Evolutionary conservation across 2,797 vertebrate species (phyloP).

Genomic region (Ceryle rudis): DNA sequence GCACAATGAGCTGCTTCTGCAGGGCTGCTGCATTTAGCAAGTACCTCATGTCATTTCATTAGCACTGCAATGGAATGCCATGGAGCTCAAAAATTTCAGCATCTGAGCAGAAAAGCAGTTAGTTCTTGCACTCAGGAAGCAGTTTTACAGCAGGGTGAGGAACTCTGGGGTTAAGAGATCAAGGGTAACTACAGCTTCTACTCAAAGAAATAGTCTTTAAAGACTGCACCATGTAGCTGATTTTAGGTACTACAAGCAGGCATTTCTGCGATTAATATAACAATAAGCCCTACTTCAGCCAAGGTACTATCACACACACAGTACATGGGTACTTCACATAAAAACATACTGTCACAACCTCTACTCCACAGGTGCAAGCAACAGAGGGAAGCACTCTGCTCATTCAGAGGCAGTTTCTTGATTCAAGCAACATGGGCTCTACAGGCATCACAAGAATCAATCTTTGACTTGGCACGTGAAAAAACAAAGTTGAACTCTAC

Average conservation of each 20-base stretch:
- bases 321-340: not conserved
- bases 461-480: not conserved
- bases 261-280: conserved; percentile 7
- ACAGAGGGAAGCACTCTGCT: conserved; percentile 16
- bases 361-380: conserved; percentile 2
- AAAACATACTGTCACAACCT: conserved; percentile 29
- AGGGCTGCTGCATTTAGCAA: not conserved
- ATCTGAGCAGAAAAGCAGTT: conserved; percentile 17
- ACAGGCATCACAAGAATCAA: conserved; percentile 12
- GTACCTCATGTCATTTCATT: conserved; percentile 20
- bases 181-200: conserved; percentile 35
- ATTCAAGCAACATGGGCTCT: conserved; percentile 18
- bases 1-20: conserved; percentile 12
- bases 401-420: conserved; percentile 6
- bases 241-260: not conserved
- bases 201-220: conserved; percentile 16
- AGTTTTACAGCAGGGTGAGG: conserved; percentile 42
- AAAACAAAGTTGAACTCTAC: conserved; percentile 39
- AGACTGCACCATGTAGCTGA: not conserved
- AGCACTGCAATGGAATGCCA: conserved; percentile 13
- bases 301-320: not conserved
- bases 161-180: conserved; percentile 51
- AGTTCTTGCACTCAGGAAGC: conserved; percentile 23
- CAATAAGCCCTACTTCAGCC: not conserved
- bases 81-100: conserved; percentile 27